Percentiles rank a stretch among this genome's conserved stretches.
phyloP scores from a whole-genome alignment of 2,888 invertebrate species.

The Archaeoteleia sp. region DNA sequence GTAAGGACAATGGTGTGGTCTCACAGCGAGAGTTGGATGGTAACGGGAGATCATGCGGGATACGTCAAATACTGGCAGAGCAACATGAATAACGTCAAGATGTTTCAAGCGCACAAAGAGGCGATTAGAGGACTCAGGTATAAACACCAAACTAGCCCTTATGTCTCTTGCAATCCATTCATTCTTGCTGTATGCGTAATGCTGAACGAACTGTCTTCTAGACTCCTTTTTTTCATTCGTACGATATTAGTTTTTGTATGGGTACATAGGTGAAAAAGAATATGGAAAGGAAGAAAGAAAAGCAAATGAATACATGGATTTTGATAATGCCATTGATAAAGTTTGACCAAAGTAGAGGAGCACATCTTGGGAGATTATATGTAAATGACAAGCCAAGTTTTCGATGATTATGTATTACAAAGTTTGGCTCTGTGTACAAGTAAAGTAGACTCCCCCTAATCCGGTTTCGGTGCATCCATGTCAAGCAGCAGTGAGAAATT shows the following conservation, averaged over 20 bases:
- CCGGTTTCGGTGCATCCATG: too few relatives aligned
- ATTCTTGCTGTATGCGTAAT: conserved; percentile 60
- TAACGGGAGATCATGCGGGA: conserved; percentile 98
- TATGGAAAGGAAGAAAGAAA: background rate
- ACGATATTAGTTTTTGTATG: conserved; percentile 61
- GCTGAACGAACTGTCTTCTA: too few relatives aligned
- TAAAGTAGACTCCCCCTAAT: too few relatives aligned
- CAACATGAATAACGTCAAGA: conserved; percentile 99
- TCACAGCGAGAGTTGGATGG: conserved; percentile 99
- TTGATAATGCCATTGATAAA: too few relatives aligned
- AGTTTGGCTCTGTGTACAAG: too few relatives aligned
- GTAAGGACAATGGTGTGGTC: conserved; percentile 99
- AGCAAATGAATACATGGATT: too few relatives aligned
- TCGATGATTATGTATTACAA: too few relatives aligned
- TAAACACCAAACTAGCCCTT: conserved; percentile 75
- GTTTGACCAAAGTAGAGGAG: too few relatives aligned
- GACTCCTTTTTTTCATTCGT: conserved; percentile 60
- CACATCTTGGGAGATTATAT: too few relatives aligned
- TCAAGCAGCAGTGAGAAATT: too few relatives aligned
- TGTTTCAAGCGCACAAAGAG: conserved; percentile 99
- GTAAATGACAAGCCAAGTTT: too few relatives aligned
- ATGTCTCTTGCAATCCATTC: conserved; percentile 67
- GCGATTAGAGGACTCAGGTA: conserved; percentile 98
- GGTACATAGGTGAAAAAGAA: conserved; percentile 65
- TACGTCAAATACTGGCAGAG: conserved; percentile 99